Evolutionary conservation across 2,797 vertebrate species (phyloP).

Genomic region (Hydrophis major): DNA sequence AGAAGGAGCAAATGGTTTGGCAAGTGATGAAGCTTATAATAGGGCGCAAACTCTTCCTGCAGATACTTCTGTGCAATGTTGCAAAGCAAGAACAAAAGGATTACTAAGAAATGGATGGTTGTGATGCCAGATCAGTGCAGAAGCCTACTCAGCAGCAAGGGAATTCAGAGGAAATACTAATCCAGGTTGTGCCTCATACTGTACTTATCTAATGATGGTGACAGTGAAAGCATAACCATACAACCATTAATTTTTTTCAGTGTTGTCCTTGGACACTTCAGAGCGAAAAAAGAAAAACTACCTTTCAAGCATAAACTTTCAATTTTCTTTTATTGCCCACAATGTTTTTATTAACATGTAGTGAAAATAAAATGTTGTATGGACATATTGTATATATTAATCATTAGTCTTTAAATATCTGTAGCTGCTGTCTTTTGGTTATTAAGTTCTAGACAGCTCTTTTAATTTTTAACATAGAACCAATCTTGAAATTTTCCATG

Average conservation of each 20-base stretch:
- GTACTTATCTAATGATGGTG: background rate
- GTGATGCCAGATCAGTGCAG: background rate
- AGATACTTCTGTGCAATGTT: background rate
- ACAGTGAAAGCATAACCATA: background rate
- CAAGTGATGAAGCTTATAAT: background rate
- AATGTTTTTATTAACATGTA: background rate
- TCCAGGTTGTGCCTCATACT: background rate
- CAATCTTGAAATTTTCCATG: background rate
- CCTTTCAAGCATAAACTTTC: background rate
- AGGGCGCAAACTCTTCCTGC: background rate
- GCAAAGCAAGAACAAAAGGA: background rate
- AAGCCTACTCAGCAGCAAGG: background rate
- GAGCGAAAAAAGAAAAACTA: background rate
- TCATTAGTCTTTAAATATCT: background rate
- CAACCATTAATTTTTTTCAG: background rate
- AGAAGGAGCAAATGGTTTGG: background rate
- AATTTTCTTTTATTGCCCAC: background rate
- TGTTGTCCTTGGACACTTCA: background rate
- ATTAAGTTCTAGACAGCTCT: background rate
- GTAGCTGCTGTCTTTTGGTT: background rate
- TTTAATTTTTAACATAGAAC: background rate
- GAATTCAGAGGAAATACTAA: background rate
- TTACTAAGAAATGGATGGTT: background rate
- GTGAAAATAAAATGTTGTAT: background rate
- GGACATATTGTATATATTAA: background rate